A percentile compares a stretch with the other conserved stretches of the same genome.
These are phyloP conservation scores for Aphelenchoides bicaudatus DNA, from an alignment of 2,888 invertebrate species.

Conservation along the genomic window DNA sequence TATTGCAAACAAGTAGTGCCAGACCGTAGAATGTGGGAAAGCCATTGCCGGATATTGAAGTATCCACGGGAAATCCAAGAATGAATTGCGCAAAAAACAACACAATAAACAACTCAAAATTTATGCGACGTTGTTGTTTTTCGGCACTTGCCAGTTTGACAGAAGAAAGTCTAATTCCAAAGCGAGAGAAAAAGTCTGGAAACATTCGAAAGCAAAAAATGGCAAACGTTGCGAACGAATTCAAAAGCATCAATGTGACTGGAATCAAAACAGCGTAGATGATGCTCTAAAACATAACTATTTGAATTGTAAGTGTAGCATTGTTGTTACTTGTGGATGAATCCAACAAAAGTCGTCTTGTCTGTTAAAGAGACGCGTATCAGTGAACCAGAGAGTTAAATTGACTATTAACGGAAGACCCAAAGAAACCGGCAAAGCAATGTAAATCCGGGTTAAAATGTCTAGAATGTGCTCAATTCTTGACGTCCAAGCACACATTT, in stretches of 20 bases:
- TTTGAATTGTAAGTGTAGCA: not conserved
- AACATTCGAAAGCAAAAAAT: constrained; percentile 33
- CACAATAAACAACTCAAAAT: not conserved
- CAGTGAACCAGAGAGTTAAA: constrained; percentile 7
- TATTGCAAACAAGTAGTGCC: constrained; percentile 50
- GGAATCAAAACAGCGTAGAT: constrained; percentile 43
- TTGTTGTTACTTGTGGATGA: constrained; percentile 32
- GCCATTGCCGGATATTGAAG: constrained; percentile 4
- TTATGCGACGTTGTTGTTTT: constrained; percentile 1
- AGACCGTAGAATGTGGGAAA: constrained; percentile 38
- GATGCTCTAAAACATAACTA: constrained; percentile 42
- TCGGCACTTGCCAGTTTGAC: not conserved
- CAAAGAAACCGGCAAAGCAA: not conserved
- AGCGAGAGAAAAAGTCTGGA: constrained; percentile 27
- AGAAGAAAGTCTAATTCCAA: not conserved
- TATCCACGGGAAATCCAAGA: constrained; percentile 8
- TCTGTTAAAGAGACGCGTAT: not conserved
- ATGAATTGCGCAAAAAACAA: constrained; percentile 10
- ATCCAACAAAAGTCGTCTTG: constrained; percentile 33
- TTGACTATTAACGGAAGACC: not conserved
- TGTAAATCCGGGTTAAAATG: not conserved
- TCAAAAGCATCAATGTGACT: constrained; percentile 38
- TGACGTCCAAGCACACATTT: constrained; percentile 5
- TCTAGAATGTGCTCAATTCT: not conserved
- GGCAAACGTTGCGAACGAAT: constrained; percentile 25